phyloP scores from a whole-genome alignment of 2,888 invertebrate species.

The Drosophila antonietae region DNA sequence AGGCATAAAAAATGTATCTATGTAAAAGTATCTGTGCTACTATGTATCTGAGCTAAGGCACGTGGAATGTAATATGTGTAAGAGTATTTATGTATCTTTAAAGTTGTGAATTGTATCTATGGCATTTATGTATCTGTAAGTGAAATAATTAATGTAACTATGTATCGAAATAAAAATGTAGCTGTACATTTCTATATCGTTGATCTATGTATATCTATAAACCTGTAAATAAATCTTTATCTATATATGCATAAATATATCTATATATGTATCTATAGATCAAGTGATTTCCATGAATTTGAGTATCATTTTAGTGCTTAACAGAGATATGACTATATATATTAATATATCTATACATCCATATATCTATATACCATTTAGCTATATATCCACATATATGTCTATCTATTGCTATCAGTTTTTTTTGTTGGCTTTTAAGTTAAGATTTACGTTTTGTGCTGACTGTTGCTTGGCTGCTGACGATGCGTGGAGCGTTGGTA shows the following conservation, averaged over 20 bases:
- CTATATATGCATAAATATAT: no score
- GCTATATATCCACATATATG: conserved; percentile 2
- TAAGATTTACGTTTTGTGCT: conserved; percentile 64
- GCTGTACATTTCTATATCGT: neutral
- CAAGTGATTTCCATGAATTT: no score
- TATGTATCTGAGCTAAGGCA: neutral
- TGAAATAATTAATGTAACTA: neutral
- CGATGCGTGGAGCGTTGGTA: conserved; percentile 52
- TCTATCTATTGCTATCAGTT: conserved; percentile 3
- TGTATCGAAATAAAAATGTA: no score
- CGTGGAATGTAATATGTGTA: neutral
- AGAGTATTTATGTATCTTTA: neutral
- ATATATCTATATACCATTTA: neutral
- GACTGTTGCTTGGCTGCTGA: conserved; percentile 39
- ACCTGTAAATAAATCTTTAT: neutral
- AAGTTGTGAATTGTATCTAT: no score
- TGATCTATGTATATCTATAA: neutral
- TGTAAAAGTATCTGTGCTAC: conserved; percentile 3
- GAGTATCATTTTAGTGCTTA: no score
- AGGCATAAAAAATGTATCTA: conserved; percentile 13
- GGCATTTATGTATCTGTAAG: neutral
- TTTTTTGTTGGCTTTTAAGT: conserved; percentile 12
- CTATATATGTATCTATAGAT: neutral
- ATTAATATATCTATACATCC: neutral
- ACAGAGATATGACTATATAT: neutral